Evolutionary conservation across 2,888 invertebrate species (phyloP).

Genomic region (Quadroppia sp.): DNA sequence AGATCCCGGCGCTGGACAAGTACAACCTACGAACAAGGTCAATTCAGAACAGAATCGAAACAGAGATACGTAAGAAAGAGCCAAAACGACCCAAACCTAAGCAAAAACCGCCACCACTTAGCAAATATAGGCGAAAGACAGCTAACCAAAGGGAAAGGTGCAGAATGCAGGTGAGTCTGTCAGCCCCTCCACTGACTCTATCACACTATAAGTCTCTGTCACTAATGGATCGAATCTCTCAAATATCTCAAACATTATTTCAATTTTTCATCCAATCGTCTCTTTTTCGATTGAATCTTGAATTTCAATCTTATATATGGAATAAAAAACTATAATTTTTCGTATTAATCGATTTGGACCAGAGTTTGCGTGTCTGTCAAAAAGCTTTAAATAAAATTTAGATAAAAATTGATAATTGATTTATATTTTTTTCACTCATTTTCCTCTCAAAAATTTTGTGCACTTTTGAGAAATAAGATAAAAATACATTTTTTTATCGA

Average conservation of each 20-base stretch:
- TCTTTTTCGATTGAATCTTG: background rate
- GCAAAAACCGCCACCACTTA: constrained; percentile 62
- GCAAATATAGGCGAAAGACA: constrained; percentile 82
- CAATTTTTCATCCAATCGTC: background rate
- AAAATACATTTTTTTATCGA: background rate
- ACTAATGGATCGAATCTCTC: constrained; percentile 21
- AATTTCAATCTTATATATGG: constrained; percentile 13
- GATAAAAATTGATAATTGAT: constrained; percentile 19
- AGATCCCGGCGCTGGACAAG: constrained; percentile 50
- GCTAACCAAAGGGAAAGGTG: constrained; percentile 82
- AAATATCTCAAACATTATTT: constrained; percentile 6
- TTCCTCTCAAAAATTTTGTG: background rate
- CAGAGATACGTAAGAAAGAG: constrained; percentile 50
- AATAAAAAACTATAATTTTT: background rate
- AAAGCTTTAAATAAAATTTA: background rate
- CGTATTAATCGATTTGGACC: constrained; percentile 29
- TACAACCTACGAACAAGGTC: constrained; percentile 67
- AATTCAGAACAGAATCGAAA: constrained; percentile 56
- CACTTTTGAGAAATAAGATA: background rate
- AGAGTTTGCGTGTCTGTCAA: constrained; percentile 32
- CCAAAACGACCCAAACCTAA: constrained; percentile 49
- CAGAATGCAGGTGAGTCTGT: constrained; percentile 63
- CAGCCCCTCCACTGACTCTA: background rate
- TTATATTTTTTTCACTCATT: background rate
- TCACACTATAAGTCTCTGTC: constrained; percentile 9